Evolutionary conservation across 1,140 invertebrate species (phyloP).

Genomic region (Heliconius congener): DNA sequence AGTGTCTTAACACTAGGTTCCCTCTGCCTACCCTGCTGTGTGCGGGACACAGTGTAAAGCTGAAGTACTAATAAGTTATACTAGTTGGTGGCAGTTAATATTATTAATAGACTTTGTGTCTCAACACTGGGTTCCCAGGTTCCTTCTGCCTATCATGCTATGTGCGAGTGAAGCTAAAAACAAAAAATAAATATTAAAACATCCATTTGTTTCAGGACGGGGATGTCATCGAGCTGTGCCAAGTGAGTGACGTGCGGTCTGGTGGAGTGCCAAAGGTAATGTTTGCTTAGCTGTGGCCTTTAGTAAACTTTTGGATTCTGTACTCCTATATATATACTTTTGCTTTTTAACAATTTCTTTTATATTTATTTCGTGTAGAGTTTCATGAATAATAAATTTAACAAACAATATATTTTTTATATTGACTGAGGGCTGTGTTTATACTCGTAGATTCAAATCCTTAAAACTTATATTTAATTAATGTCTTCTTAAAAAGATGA

Average conservation of each 20-base stretch:
- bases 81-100: too few relatives aligned
- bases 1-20: too few relatives aligned
- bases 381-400: too few relatives aligned
- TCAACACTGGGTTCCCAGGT: neutral
- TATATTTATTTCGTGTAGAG: too few relatives aligned
- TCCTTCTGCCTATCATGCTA: neutral
- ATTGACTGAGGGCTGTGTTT: too few relatives aligned
- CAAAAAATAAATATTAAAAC: neutral
- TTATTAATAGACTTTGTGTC: neutral
- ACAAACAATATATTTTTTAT: too few relatives aligned
- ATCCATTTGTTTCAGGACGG: constrained; percentile 89
- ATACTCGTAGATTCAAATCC: too few relatives aligned
- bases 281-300: neutral
- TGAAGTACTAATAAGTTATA: too few relatives aligned
- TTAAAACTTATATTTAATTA: too few relatives aligned
- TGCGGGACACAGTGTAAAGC: too few relatives aligned
- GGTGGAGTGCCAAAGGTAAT: constrained; percentile 92
- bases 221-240: constrained; percentile 97
- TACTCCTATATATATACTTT: neutral
- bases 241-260: constrained; percentile 97
- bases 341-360: neutral
- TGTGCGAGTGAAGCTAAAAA: neutral
- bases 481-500: too few relatives aligned
- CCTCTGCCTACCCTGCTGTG: too few relatives aligned
- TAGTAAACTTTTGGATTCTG: neutral